Conservation (phyloP, 2,113 vertebrate species). For the Cynopterus brachyotis region DNA sequence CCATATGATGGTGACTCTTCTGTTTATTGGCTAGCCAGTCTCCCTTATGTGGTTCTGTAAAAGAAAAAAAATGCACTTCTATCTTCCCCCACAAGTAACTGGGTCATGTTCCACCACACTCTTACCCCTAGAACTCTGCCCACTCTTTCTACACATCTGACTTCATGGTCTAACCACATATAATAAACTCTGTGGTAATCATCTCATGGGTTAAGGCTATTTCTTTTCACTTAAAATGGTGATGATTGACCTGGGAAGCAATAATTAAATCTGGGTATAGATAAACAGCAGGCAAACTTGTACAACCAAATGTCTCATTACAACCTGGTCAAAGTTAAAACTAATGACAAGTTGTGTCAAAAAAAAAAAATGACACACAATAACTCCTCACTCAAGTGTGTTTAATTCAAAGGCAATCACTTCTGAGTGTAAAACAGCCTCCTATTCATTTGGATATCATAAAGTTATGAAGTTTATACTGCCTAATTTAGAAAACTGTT, state of each 20-base stretch:
- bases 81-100: not conserved
- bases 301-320: conserved; percentile 38
- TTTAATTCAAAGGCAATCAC: conserved; percentile 56
- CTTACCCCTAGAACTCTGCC: not conserved
- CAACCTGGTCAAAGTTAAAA: conserved; percentile 54
- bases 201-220: conserved; percentile 28
- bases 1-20: not conserved
- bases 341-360: conserved; percentile 52
- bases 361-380: conserved; percentile 62
- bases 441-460: conserved; percentile 39
- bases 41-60: not conserved
- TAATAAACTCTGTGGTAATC: conserved; percentile 20
- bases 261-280: conserved; percentile 53
- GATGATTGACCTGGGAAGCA: conserved; percentile 57
- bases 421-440: conserved; percentile 19
- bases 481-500: conserved; percentile 59
- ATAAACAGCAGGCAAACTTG: conserved; percentile 58
- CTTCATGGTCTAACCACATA: conserved; percentile 9
- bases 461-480: conserved; percentile 49
- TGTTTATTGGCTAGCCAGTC: not conserved
- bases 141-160: not conserved
- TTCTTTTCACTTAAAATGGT: conserved; percentile 59
- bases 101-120: not conserved
- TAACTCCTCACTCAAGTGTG: not conserved
- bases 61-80: not conserved